Base-by-base conservation (phyloP, 1,140 invertebrate species). In the Drosophila parabipectinata region DNA sequence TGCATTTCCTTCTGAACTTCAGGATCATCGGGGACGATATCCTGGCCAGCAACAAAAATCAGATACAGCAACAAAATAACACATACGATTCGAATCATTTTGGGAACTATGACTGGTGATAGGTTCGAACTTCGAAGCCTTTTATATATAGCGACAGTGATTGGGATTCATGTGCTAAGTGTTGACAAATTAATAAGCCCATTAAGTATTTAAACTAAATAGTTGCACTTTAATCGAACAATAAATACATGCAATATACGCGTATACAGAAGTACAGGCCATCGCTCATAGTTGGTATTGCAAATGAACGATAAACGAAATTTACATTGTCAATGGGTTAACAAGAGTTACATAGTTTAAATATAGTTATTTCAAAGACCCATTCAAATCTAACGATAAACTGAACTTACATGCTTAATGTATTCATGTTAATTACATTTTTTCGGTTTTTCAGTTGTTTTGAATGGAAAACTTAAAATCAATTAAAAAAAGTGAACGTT, bases 161-260 rank as follows among this genome's bases (percentile, higher is more conserved):
- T 58, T 9, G 32, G 7, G 4, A 12, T 37, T 54, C 44, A 57
- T 41, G 50, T 21, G 30, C 15, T 56, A 59, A 72, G 47, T 48
- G 51, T 39, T 62, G 28, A 26, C n/a, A 28, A 28, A 68, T 69
- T 69, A 21, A 28, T 8, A 18, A 69, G 63, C 30, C 18, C 39
- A 55, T 80, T 71, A 57, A 66, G n/a, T 48, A 57, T 8, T 83
- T 89, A 83, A 77, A 88, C 80, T 88, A 89, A 89, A 79, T 88
- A 87, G 72, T 71, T 87, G 61, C 82, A 87, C 59, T 85, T 85
- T 85, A 85, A 85, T 85, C 85, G 79, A 84, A 89, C 76, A 89
- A 88, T 88, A 90, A 87, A 88, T 88, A 88, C 84, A 88, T 82
- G 83, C 61, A 63, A 90, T 74, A 71, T 60, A 77, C 77, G 79